phyloP scores from a whole-genome alignment of 2,797 vertebrate genomes.

The Epinephelus awoara region DNA sequence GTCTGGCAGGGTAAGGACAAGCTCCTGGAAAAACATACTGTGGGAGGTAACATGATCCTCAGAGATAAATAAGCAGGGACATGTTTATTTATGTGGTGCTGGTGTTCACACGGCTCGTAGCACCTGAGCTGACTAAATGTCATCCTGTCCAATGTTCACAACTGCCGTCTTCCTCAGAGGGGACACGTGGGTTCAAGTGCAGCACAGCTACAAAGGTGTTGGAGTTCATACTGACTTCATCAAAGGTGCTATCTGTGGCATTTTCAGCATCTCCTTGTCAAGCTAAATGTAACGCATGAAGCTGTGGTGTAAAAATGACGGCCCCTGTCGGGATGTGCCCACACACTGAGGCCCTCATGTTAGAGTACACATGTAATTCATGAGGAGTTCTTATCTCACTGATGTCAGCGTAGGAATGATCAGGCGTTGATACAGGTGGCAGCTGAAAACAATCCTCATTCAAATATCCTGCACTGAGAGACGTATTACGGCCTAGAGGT shows the following conservation, averaged over 20 bases:
- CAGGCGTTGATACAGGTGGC: too few species aligned
- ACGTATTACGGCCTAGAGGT: too few species aligned
- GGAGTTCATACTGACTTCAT: neutral
- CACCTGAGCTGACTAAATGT: slow-evolving; percentile 29
- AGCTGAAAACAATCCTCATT: too few species aligned
- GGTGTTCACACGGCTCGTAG: slow-evolving; percentile 30
- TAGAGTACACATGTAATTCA: too few species aligned
- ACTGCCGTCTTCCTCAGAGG: neutral
- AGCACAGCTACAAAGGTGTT: neutral
- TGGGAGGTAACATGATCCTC: slow-evolving; percentile 7
- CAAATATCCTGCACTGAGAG: too few species aligned
- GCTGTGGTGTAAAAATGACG: neutral
- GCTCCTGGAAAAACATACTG: slow-evolving; percentile 21
- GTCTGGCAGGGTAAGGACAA: neutral
- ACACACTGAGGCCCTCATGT: too few species aligned
- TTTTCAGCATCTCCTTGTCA: slow-evolving; percentile 5
- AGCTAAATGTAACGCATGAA: neutral
- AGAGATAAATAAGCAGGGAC: slow-evolving; percentile 10
- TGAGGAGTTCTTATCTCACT: too few species aligned
- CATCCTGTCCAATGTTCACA: slow-evolving; percentile 8
- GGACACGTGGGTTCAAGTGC: neutral
- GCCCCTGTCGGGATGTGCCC: too few species aligned
- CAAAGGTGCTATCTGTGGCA: neutral
- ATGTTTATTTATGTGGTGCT: slow-evolving; percentile 41
- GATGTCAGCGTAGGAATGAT: too few species aligned